Conservation (phyloP, 2,113 vertebrate species). For the Suricata suricatta region DNA sequence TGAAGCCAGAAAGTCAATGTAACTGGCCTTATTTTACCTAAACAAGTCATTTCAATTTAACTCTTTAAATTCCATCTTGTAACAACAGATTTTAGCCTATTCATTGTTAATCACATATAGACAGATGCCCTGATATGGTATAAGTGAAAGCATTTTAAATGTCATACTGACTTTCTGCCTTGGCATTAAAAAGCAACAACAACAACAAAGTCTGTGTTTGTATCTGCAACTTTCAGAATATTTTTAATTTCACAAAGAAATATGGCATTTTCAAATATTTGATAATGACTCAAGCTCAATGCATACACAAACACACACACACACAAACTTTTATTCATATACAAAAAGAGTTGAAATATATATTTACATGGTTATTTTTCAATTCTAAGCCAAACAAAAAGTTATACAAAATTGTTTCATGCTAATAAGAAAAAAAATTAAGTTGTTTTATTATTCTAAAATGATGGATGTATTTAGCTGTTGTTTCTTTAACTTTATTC, state of each 20-base stretch:
- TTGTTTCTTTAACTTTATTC: not conserved
- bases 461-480: not conserved
- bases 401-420: not conserved
- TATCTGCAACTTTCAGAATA: not conserved
- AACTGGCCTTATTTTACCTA: not conserved
- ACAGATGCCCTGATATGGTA: not conserved
- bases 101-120: not conserved
- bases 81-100: not conserved
- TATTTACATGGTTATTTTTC: not conserved
- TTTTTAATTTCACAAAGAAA: not conserved
- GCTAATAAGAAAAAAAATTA: not conserved
- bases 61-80: not conserved
- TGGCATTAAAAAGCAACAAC: not conserved
- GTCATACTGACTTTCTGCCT: not conserved
- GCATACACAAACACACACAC: not conserved
- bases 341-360: not conserved
- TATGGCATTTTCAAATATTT: not conserved
- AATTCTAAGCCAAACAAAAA: not conserved
- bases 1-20: not conserved
- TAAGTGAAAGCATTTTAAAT: not conserved
- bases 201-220: not conserved
- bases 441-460: not conserved
- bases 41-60: not conserved
- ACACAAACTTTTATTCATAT: not conserved
- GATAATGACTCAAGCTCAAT: not conserved